Base-by-base conservation (phyloP, 2,797 vertebrate genomes). In the Periophthalmus magnuspinnatus region DNA sequence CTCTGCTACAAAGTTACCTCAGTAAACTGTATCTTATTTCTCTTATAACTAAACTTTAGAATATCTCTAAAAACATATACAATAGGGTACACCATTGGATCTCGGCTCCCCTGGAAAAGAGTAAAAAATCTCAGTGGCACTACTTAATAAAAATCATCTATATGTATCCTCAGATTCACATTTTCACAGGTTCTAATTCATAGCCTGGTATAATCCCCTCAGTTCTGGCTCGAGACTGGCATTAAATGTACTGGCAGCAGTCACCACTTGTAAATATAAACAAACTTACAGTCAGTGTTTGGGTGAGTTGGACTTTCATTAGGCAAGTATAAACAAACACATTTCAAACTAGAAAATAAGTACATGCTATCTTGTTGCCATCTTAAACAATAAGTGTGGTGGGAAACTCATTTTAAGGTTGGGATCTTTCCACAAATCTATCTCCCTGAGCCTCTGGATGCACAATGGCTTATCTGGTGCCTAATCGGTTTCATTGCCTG, bases 401-500 rank as follows among this genome's bases (percentile, higher is more conserved):
- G 62, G 61, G 65, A 84, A 80, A 71, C 50, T 0, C 24, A 79
- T 82, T 77, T 82, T 67, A 67, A 72, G 70, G 21, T 61, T 73
- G 68, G 34, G 69, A 71, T 75, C 68, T 81, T 84, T 82, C 82
- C 70, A 70, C 78, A 70, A 77, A 61, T 74, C 13, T 78, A 52
- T 80, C 72, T 70, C 69, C 72, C 54, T 0, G 59, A 59, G 76
- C 79, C 71, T 36, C 79, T 83, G 82, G 89, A 84, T 86, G 79
- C 82, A 83, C 83, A 84, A 84, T 80, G 84, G 83, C 77, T 81
- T 84, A 89, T 79, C 87, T 80, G 80, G 80, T 75, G 62, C 79
- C 82, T 90, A 89, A 90, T 91, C 87, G 83, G 87, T 88, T 91
- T 87, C 84, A 73, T 81, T 5, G 72, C 72, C 86, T 78, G 81